A percentile compares a stretch with the other conserved stretches of the same genome.
These are phyloP conservation scores for Zaprionus inermis DNA, from an alignment of 1,140 invertebrate genomes.

Conservation along the genomic window DNA sequence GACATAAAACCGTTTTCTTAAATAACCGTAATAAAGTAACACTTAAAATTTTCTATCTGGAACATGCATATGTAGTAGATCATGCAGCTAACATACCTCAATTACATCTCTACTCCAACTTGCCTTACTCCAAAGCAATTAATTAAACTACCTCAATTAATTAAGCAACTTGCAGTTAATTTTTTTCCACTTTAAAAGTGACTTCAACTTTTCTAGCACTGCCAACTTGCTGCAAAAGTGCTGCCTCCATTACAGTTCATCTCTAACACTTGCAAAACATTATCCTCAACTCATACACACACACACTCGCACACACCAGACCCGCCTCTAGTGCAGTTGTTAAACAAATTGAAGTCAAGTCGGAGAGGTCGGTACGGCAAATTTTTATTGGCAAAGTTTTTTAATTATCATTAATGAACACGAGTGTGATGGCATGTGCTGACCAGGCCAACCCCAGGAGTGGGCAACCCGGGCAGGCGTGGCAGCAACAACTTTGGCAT, in stretches of 20 bases:
- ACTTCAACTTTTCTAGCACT: not conserved
- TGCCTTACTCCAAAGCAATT: not conserved
- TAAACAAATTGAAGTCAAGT: constrained; percentile 12
- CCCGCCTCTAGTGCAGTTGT: constrained; percentile 1
- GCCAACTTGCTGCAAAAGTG: not conserved
- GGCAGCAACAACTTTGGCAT: constrained; percentile 59
- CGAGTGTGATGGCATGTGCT: constrained; percentile 44
- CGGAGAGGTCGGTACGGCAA: constrained; percentile 40
- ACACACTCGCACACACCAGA: not conserved
- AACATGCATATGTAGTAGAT: too few relatives aligned
- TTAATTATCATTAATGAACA: constrained; percentile 81
- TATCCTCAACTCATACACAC: not conserved
- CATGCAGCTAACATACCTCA: too few relatives aligned
- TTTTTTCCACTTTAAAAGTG: constrained; percentile 15
- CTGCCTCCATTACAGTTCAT: not conserved
- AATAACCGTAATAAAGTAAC: too few relatives aligned
- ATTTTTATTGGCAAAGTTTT: constrained; percentile 67
- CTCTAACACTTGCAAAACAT: constrained; percentile 22
- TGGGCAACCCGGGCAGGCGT: not conserved
- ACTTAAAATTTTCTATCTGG: too few relatives aligned
- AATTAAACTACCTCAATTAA: not conserved
- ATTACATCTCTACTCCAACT: too few relatives aligned
- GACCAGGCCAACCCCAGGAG: constrained; percentile 19
- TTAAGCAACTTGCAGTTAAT: constrained; percentile 12
- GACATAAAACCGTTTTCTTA: too few relatives aligned